Evolutionary conservation across 1,140 invertebrate genomes (phyloP), one percentile per base, ranked within the genome.

Genomic region (Chlorops oryzae): DNA sequence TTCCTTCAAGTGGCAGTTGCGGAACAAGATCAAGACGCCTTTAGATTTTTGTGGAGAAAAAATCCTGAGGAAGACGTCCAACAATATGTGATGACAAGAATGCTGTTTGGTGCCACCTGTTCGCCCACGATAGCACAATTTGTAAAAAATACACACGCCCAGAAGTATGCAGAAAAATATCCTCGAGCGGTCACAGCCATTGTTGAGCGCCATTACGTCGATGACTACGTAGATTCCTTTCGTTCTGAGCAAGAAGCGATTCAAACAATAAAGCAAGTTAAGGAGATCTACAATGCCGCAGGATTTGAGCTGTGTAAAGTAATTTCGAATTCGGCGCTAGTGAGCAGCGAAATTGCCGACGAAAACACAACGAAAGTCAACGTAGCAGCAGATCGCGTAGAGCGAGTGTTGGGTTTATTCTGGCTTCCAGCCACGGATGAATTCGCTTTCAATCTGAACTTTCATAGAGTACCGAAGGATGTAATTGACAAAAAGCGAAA

Each of bases 161-260:
- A 45, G 18, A 32, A 51, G 7, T 64, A 57, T 48, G 20, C 25
- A 13, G 37, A 47, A 18, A 5, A 20, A 3, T 50, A 24, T n/a
- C 63, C 65, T 0, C 5, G 38, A 17, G 65, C 70, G 1, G 62
- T 56, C 6, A 13, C 58, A 0, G 63, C 60, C 0, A 61, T 74
- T 3, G 15, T 38, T 0, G 13, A 61, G 6, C 50, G 54, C 20
- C 62, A 64, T 40, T 73, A 72, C 43, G 68, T 71, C 56, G 69
- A 72, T 51, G 72, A 72, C 44, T 72, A 65, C 42, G 55, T 72
- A 6, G 63, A 68, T 43, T 63, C 61, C 47, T 41, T 56, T 5
- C 50, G 60, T 1, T 53, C 55, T 6, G 59, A 57, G 23, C 17
- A 35, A 3, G 54, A 58, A 10, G 60, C 63, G 0, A 56, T 50